Percentiles rank a stretch among this genome's conserved stretches.
Evolutionary conservation across 2,888 invertebrate species (phyloP).

Genomic region (Dasypogon diadema): DNA sequence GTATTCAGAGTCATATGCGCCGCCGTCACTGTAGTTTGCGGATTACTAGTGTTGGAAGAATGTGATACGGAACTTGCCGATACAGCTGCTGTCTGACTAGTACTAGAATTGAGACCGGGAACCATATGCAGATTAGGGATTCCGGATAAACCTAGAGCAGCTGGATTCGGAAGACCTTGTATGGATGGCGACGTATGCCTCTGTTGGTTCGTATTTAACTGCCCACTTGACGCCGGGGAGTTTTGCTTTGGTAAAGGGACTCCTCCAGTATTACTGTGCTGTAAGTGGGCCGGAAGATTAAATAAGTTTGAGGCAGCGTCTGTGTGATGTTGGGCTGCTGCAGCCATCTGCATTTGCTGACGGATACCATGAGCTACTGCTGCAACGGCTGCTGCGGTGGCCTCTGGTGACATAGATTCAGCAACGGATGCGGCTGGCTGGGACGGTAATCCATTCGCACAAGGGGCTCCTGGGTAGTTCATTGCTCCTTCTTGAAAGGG

Average conservation of each 20-base stretch:
- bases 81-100: constrained; percentile 55
- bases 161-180: constrained; percentile 59
- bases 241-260: constrained; percentile 64
- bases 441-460: constrained; percentile 72
- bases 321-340: constrained; percentile 70
- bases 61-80: constrained; percentile 56
- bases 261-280: constrained; percentile 60
- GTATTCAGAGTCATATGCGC: constrained; percentile 50
- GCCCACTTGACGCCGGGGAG: constrained; percentile 68
- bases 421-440: constrained; percentile 70
- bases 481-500: constrained; percentile 75
- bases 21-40: constrained; percentile 56
- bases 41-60: constrained; percentile 53
- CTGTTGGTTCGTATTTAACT: constrained; percentile 58
- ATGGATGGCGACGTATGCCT: constrained; percentile 57
- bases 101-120: constrained; percentile 57
- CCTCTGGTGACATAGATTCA: constrained; percentile 73
- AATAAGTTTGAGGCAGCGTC: constrained; percentile 71
- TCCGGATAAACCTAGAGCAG: constrained; percentile 60
- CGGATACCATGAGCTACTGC: constrained; percentile 87
- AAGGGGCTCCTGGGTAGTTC: constrained; percentile 72
- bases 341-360: constrained; percentile 83
- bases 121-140: constrained; percentile 59
- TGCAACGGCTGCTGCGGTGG: constrained; percentile 87
- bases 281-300: constrained; percentile 64